These are phyloP conservation scores for Bombus waltoni DNA, from an alignment of 1,140 invertebrate species.

Conservation along the genomic window DNA sequence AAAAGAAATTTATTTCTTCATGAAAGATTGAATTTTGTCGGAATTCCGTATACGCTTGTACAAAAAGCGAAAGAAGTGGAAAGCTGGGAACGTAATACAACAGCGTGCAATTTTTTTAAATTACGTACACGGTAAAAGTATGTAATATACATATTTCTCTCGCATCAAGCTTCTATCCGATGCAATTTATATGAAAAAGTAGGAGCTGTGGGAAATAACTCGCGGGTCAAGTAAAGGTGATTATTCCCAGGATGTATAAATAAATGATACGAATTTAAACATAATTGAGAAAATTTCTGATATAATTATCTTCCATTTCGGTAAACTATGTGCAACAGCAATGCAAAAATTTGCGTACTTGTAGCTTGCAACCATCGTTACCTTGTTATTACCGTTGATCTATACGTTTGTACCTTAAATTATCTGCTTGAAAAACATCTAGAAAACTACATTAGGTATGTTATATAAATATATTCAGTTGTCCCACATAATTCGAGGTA, in stretches of 20 bases:
- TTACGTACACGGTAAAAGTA: not conserved
- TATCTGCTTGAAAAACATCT: not conserved
- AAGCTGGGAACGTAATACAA: not conserved
- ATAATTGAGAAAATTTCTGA: not conserved
- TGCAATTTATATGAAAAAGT: not conserved
- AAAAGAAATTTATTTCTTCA: no score
- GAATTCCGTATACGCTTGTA: not conserved
- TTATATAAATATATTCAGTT: not conserved
- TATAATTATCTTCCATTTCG: constrained; percentile 5
- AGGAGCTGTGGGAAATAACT: constrained; percentile 4
- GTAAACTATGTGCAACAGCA: not conserved
- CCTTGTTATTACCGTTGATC: not conserved
- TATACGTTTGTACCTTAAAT: not conserved
- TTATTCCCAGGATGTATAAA: constrained; percentile 3
- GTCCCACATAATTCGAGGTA: not conserved
- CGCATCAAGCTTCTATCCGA: not conserved
- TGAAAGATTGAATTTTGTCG: no score
- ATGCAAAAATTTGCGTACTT: not conserved
- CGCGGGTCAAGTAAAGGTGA: not conserved
- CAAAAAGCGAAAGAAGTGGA: not conserved
- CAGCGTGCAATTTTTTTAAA: not conserved
- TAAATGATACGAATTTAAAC: constrained; percentile 4
- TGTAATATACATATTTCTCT: not conserved
- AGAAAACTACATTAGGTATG: not conserved
- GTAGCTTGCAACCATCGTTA: not conserved